Evolutionary conservation across 2,113 vertebrate genomes (phyloP).

Genomic region (Sminthopsis crassicaudata): DNA sequence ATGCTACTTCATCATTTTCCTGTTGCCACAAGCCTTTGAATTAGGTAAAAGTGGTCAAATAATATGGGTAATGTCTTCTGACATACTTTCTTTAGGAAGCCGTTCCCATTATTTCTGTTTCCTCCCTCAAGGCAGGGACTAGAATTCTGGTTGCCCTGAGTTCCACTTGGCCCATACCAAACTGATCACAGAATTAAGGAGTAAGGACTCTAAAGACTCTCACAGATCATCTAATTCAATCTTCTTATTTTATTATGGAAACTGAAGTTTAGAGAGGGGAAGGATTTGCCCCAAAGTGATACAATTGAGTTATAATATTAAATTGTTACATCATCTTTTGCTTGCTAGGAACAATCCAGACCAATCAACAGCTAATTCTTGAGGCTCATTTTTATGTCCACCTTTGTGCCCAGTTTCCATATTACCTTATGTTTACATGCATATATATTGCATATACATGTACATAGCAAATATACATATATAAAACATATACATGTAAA

Average conservation of each 20-base stretch:
- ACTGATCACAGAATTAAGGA: not conserved
- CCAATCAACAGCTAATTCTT: not conserved
- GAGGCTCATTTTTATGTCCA: not conserved
- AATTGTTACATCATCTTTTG: not conserved
- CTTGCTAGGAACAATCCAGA: not conserved
- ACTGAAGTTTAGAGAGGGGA: not conserved
- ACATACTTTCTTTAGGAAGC: not conserved
- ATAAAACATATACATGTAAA: not conserved
- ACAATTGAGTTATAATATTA: not conserved
- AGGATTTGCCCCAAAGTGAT: not conserved
- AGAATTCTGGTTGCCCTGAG: not conserved
- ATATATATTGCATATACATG: not conserved
- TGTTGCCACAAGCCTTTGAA: no score
- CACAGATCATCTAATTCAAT: not conserved
- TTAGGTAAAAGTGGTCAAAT: no score
- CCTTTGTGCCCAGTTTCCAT: not conserved
- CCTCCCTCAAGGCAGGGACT: not conserved
- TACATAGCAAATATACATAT: not conserved
- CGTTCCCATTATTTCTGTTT: not conserved
- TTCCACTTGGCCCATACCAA: not conserved
- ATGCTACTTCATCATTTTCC: not conserved
- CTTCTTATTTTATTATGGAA: not conserved
- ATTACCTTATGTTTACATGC: not conserved
- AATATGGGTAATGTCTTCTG: not conserved
- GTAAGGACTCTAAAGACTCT: not conserved